phyloP scores from a whole-genome alignment of 2,888 invertebrate species.

The Zaprionus lineosus region DNA sequence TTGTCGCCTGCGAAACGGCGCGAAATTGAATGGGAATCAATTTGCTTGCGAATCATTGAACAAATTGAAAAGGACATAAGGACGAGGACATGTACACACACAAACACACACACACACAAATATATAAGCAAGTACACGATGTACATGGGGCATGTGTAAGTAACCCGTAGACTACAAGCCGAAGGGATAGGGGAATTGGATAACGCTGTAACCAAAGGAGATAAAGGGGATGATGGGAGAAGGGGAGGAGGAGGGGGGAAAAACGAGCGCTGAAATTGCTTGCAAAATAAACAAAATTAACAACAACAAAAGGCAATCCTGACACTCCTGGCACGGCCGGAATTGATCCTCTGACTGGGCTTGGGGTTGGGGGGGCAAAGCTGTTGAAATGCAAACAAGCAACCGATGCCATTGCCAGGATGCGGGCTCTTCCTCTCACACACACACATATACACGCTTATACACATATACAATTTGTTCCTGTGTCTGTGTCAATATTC shows the following conservation, averaged over 20 bases:
- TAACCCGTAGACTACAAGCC: too few relatives aligned
- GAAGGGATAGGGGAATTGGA: neutral
- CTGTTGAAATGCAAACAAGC: conserved; percentile 70
- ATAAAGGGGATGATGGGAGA: neutral
- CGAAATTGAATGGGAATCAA: conserved; percentile 79
- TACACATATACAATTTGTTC: too few relatives aligned
- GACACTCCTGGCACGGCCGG: conserved; percentile 48
- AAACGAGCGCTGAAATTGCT: conserved; percentile 69
- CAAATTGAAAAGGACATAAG: conserved; percentile 78
- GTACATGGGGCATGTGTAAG: conserved; percentile 8
- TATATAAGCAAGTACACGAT: too few relatives aligned
- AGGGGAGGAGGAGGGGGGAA: neutral
- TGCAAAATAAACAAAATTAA: conserved; percentile 75
- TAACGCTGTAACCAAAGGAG: too few relatives aligned
- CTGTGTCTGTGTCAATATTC: conserved; percentile 47
- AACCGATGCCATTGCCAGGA: conserved; percentile 30
- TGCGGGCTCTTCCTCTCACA: conserved; percentile 23
- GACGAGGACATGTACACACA: conserved; percentile 40
- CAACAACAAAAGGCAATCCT: conserved; percentile 55
- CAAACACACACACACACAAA: conserved; percentile 27
- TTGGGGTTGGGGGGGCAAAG: conserved; percentile 35
- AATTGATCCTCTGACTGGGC: conserved; percentile 75
- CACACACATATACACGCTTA: too few relatives aligned
- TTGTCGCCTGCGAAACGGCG: conserved; percentile 72
- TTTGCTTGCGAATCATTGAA: conserved; percentile 81